Percentiles rank a stretch among this genome's conserved stretches.
These are phyloP conservation scores for Andricus quercusramuli DNA, from an alignment of 2,888 invertebrate species.

Conservation along the genomic window DNA sequence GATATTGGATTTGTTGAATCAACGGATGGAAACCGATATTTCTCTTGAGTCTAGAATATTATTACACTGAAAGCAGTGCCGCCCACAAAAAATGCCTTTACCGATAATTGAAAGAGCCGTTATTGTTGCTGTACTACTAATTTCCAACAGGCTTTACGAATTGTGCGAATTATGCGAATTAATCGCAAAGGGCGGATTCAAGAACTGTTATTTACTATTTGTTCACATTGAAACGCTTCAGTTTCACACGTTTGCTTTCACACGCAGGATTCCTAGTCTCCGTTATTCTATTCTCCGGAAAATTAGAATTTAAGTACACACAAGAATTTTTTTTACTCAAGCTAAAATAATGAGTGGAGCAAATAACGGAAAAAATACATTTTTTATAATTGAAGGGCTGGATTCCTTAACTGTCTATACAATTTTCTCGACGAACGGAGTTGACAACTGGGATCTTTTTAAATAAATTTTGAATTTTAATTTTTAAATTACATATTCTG, in stretches of 20 bases:
- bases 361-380: neutral
- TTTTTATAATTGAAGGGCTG: neutral
- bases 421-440: too few species aligned
- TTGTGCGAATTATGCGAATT: neutral
- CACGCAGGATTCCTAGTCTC: neutral
- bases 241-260: slow-evolving; percentile 17
- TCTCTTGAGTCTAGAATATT: neutral
- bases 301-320: neutral
- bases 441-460: neutral
- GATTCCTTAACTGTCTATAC: too few species aligned
- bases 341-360: neutral
- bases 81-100: neutral
- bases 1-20: neutral
- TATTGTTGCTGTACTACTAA: neutral
- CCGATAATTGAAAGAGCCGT: neutral
- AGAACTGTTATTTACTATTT: neutral
- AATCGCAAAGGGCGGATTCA: neutral
- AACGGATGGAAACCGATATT: neutral
- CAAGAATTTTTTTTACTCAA: neutral
- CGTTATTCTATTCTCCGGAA: neutral
- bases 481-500: too few species aligned
- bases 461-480: too few species aligned
- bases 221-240: neutral
- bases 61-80: neutral
- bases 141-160: neutral